A percentile compares a stretch with the other conserved stretches of the same genome.
These are phyloP conservation scores for Pterocles gutturalis DNA, from an alignment of 2,113 vertebrate species.

Conservation along the genomic window DNA sequence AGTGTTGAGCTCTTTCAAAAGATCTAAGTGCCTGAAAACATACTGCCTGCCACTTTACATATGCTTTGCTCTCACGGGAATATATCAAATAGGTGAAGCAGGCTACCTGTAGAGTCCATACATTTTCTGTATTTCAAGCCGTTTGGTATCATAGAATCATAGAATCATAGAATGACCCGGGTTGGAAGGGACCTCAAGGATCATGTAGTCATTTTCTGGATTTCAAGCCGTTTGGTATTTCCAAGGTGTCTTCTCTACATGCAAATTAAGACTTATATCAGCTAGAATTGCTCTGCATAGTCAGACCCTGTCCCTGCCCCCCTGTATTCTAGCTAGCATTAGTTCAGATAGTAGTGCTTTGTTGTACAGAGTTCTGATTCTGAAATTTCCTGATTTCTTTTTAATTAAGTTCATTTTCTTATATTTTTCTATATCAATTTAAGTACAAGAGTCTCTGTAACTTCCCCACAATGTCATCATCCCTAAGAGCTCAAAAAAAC, in stretches of 20 bases:
- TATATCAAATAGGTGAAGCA: not conserved
- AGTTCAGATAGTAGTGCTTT: not conserved
- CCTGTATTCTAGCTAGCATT: not conserved
- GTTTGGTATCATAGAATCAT: no score
- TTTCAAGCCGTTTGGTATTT: not conserved
- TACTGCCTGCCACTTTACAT: not conserved
- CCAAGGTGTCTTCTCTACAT: not conserved
- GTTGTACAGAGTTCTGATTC: not conserved
- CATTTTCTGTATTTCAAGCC: not conserved
- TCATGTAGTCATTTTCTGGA: not conserved
- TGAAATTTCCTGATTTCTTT: not conserved
- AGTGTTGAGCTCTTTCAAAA: not conserved
- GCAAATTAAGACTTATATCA: not conserved
- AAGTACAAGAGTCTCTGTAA: not conserved
- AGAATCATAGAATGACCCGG: no score
- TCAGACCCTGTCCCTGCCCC: accelerated
- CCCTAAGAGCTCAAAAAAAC: not conserved
- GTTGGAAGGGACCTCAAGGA: no score
- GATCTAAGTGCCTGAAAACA: not conserved
- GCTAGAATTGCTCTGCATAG: not conserved
- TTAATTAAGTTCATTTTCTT: not conserved
- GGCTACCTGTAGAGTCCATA: not conserved
- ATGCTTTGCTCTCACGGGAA: not conserved
- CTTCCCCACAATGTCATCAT: not conserved
- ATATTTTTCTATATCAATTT: not conserved